Evolutionary conservation across 30 jellyfish, hydroid and myxozoan genomes (phyloP), one percentile per base, ranked within the genome.

Genomic region (Sanderia malayensis): DNA sequence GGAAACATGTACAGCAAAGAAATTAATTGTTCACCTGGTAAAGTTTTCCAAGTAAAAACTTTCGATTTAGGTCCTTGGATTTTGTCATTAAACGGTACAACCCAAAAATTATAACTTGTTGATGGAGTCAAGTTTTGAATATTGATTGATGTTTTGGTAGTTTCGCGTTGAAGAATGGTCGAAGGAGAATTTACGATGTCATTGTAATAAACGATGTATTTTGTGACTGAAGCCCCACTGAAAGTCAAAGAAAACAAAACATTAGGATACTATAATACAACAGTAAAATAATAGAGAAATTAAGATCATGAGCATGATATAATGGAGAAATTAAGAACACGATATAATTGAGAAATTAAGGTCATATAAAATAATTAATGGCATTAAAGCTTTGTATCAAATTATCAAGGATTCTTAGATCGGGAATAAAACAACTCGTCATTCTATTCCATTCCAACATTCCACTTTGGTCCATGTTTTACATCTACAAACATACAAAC

Each of bases 191-290:
- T 61, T 18, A 72, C 94, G 4, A 60, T 21, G 52, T 79, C 76
- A 17, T 52, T 24, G 82, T 84, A 91, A 47, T 52, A 63, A 0
- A 91, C 86, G 21, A 66, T 64, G 62, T 91, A 91, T 32, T 47
- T 83, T 26, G 95, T 70, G 28, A 84, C 88, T 0, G 67, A 19
- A 21, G 98, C 58, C 2, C 95, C 94, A 66, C 98, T 91, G 68
- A 9, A 84, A 73, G 24, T 41, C 8, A 41, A 41, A 41, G 15
- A 6, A 41, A n/a, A n/a, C n/a, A n/a, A n/a, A n/a, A n/a, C n/a
- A n/a, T n/a, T n/a, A n/a, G n/a, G n/a, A n/a, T n/a, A n/a, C n/a
- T n/a, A n/a, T n/a, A n/a, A n/a, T n/a, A n/a, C n/a, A n/a, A n/a
- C n/a, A n/a, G n/a, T n/a, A n/a, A n/a, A n/a, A n/a, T n/a, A n/a